Percentiles rank a stretch among this genome's conserved stretches.
These are phyloP conservation scores for Pachycephus smyrnensis DNA, from an alignment of 2,888 invertebrate species.

Conservation along the genomic window DNA sequence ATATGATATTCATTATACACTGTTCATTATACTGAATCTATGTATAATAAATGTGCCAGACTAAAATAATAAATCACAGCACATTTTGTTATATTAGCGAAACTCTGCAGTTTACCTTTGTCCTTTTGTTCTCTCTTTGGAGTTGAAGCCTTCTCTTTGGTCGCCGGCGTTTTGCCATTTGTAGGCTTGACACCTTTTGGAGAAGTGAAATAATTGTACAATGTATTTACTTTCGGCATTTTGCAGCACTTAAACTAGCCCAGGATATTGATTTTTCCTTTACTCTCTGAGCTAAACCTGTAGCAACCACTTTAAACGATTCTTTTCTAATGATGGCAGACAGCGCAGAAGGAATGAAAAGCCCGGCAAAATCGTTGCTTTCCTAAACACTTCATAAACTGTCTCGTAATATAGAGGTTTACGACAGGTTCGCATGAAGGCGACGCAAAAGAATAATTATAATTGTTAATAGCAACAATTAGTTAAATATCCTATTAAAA, in stretches of 20 bases:
- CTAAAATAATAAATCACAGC: slow-evolving; percentile 2
- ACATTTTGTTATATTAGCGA: neutral
- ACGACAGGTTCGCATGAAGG: too few species aligned
- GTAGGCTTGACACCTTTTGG: slow-evolving; percentile 48
- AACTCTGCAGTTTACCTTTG: slow-evolving; percentile 25
- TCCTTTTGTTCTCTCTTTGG: slow-evolving; percentile 29
- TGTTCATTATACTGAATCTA: neutral
- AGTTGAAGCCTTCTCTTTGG: slow-evolving; percentile 22
- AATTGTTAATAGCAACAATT: too few species aligned
- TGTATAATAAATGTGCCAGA: neutral
- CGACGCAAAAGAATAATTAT: too few species aligned
- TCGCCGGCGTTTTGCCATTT: slow-evolving; percentile 16
- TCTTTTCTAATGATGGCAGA: neutral
- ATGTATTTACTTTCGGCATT: slow-evolving; percentile 70
- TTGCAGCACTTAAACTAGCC: neutral
- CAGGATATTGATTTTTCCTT: too few species aligned
- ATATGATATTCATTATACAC: slow-evolving; percentile 4
- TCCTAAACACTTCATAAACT: too few species aligned
- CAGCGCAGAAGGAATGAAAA: neutral
- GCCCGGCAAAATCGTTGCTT: too few species aligned
- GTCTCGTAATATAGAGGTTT: too few species aligned
- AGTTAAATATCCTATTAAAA: too few species aligned
- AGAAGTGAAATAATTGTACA: slow-evolving; percentile 76
- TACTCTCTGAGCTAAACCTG: too few species aligned
- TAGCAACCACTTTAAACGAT: too few species aligned